A percentile compares a stretch with the other conserved stretches of the same genome.
Evolutionary conservation across 2,113 vertebrate genomes (phyloP).

Genomic region (Hippopotamus amphibius): DNA sequence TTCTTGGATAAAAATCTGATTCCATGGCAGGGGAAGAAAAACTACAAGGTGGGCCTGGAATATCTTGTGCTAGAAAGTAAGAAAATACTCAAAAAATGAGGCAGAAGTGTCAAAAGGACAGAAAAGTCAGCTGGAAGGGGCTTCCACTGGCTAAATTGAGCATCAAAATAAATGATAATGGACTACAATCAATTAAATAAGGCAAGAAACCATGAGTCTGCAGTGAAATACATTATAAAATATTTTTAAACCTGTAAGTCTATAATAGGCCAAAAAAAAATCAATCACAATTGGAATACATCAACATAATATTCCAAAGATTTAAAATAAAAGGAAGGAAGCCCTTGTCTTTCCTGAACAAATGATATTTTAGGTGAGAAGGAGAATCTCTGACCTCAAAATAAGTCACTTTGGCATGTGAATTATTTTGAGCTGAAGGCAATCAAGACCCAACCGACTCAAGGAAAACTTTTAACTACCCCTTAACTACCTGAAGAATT

Average conservation of each 20-base stretch:
- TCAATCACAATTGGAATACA: background rate
- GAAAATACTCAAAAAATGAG: background rate
- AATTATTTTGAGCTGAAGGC: background rate
- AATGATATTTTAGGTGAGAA: background rate
- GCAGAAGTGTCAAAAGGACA: background rate
- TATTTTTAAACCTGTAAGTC: background rate
- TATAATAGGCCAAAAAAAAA: background rate
- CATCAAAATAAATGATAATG: conserved; percentile 21
- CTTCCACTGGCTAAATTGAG: background rate
- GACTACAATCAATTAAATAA: background rate
- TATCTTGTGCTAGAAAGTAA: background rate
- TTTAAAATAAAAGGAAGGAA: background rate
- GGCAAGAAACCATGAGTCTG: background rate
- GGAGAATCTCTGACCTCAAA: background rate
- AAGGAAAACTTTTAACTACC: background rate
- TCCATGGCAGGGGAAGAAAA: background rate
- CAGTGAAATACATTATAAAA: background rate
- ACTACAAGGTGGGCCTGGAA: background rate
- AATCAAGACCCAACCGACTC: background rate
- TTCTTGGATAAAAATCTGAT: background rate
- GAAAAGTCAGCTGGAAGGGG: background rate
- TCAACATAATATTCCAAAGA: background rate
- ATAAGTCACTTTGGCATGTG: background rate
- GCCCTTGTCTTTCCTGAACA: background rate
- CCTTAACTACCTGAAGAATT: background rate